Base-by-base conservation (phyloP, 1,140 invertebrate genomes). In the Diabrotica virgifera region DNA sequence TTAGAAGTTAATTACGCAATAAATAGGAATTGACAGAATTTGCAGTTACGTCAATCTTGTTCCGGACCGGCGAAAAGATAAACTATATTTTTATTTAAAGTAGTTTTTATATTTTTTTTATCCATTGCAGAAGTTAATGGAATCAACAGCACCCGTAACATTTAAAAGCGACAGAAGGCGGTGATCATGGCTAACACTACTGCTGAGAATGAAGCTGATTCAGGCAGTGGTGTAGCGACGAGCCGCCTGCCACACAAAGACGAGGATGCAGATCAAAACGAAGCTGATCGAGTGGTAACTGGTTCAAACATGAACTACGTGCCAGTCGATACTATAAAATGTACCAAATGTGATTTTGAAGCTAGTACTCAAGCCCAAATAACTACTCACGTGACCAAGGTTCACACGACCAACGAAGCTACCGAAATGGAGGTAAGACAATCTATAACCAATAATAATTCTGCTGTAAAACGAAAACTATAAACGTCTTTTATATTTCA, bases 341-440 rank as follows among this genome's bases (percentile, higher is more conserved):
- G 86, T 75, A 86, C 87, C 71, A 81, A 84, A 61, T 89, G 87
- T 78, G 87, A 88, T 69, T 89, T 88, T 72, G 87, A 89, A 80
- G 85, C 85, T 13, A 80, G 82, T 71, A 87, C 84, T 66, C 82
- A 85, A 71, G 77, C 83, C 50, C 82, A 85, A 51, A 79, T 89
- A 61, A 81, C 83, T 64, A 81, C 85, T 50, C 87, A 89, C 72
- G 80, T 86, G 59, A 82, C 85, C 46, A 83, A 86, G 73, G 87
- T 85, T 72, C 76, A 82, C 52, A 53, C 55, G 68, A 80, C 79
- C 13, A 83, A 82, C 69, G 81, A 82, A 65, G 81, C 82, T 63
- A 8, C n/a, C 9, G 73, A 74, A 66, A 74, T 78, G 71, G 72
- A 75, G 60, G 40, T 46, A 46, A 46, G 40, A 46, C 24, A 46